These are phyloP conservation scores for Clupea harengus DNA, from an alignment of 2,113 vertebrate species.

Conservation along the genomic window DNA sequence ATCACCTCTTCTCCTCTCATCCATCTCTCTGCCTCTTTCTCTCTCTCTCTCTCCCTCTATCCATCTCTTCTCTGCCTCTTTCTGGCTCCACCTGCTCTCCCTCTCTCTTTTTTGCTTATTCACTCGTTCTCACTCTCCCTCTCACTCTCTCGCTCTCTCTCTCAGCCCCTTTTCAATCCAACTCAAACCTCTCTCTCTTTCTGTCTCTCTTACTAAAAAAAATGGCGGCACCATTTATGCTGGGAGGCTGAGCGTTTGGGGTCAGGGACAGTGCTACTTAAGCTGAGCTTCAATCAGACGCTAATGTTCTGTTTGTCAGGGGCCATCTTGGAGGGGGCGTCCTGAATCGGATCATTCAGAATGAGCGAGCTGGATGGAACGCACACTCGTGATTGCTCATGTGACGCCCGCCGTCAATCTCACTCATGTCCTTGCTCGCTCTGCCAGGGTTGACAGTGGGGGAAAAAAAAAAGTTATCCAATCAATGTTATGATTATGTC, in stretches of 20 bases:
- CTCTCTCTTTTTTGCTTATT: not conserved
- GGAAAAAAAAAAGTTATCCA: too few relatives aligned
- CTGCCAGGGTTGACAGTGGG: too few relatives aligned
- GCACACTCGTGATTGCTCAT: too few relatives aligned
- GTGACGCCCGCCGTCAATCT: too few relatives aligned
- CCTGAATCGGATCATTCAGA: too few relatives aligned
- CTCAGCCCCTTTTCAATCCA: not conserved
- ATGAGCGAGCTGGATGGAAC: too few relatives aligned
- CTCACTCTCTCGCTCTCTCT: not conserved
- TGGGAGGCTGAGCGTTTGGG: not conserved
- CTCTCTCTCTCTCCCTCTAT: not conserved
- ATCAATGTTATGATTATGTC: too few relatives aligned
- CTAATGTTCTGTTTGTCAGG: not conserved
- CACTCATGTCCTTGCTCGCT: too few relatives aligned
- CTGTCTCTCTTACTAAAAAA: not conserved
- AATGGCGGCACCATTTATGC: not conserved
- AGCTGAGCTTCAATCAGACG: not conserved
- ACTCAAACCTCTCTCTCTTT: not conserved
- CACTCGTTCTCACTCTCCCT: too few relatives aligned
- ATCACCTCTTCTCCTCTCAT: not conserved
- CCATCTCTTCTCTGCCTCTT: not conserved
- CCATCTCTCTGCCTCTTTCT: conserved; percentile 3
- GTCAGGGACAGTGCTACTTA: not conserved
- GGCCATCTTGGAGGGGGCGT: too few relatives aligned
- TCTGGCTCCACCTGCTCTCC: not conserved